Evolutionary conservation across 2,888 invertebrate species (phyloP), one percentile per base, ranked within the genome.

Genomic region (Acanthacorydalis orientalis): DNA sequence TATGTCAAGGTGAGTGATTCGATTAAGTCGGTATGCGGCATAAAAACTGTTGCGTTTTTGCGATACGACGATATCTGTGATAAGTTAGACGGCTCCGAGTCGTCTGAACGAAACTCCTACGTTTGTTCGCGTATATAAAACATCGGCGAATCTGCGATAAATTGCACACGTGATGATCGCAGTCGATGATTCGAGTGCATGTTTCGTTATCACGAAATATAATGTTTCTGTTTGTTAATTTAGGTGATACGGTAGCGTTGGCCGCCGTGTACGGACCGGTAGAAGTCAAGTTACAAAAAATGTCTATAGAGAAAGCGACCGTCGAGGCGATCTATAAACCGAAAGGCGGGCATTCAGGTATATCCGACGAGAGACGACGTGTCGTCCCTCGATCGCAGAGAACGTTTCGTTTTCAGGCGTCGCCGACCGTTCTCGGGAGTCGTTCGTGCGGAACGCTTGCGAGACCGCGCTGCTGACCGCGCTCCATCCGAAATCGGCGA

Each of bases 181-280:
- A n/a, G n/a, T n/a, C n/a, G n/a, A n/a, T n/a, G n/a, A n/a, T n/a
- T n/a, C n/a, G n/a, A n/a, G n/a, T n/a, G n/a, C 44, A 31, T 37
- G 16, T 48, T n/a, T n/a, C n/a, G n/a, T n/a, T n/a, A n/a, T n/a
- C n/a, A n/a, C n/a, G n/a, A n/a, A n/a, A 47, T 42, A 4, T 35
- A n/a, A 35, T 11, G 31, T 41, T 46, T 12, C 44, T 44, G 40
- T 48, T 43, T 46, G 48, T 44, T 49, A n/a, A 70, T 73, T 41
- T 59, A 88, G 90, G 88, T 10, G 77, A 82, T 51, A 88, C 89
- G 12, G 77, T 82, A 43, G 77, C 83, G 1, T 60, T 86, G 38
- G 82, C 80, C 2, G 83, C 85, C 51, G 74, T 88, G 34, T 83
- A 87, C 64, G 92, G 91, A 0, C 91, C 91, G 0, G 68, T 82